phyloP scores from a whole-genome alignment of 2,113 vertebrate genomes.

The Ptyas mucosa region DNA sequence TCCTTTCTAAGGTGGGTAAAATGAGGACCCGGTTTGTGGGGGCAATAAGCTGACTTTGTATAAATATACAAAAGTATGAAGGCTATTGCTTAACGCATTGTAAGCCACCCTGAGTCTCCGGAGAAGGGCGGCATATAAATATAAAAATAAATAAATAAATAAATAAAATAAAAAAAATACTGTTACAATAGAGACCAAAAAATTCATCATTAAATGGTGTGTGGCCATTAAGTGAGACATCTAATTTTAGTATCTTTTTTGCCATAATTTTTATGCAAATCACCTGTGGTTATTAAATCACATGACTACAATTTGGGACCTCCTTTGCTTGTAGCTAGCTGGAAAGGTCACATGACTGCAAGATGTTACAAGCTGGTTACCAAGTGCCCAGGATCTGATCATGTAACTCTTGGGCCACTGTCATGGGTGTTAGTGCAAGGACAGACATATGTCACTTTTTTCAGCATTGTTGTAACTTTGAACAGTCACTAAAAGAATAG shows the following conservation, averaged over 20 bases:
- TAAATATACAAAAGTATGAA: too few relatives aligned
- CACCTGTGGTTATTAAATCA: neutral
- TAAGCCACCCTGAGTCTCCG: too few relatives aligned
- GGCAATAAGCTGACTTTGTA: too few relatives aligned
- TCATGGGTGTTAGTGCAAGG: neutral
- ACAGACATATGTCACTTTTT: neutral
- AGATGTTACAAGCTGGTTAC: neutral
- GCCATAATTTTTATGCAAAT: neutral
- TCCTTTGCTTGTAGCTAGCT: neutral
- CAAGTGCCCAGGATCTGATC: neutral
- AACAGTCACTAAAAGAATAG: neutral
- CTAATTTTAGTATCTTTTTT: neutral
- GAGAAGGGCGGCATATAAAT: too few relatives aligned
- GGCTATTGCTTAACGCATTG: too few relatives aligned
- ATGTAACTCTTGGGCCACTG: neutral
- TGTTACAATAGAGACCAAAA: neutral
- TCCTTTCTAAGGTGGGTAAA: too few relatives aligned
- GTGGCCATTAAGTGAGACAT: neutral
- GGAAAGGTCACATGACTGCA: neutral
- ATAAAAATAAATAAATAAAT: too few relatives aligned
- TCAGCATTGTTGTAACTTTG: neutral
- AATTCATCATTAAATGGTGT: neutral
- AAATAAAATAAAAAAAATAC: too few relatives aligned
- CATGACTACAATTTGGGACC: neutral
- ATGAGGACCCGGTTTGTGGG: too few relatives aligned